Evolutionary conservation across 2,888 invertebrate species (phyloP).

Genomic region (Drosophila ustulata): DNA sequence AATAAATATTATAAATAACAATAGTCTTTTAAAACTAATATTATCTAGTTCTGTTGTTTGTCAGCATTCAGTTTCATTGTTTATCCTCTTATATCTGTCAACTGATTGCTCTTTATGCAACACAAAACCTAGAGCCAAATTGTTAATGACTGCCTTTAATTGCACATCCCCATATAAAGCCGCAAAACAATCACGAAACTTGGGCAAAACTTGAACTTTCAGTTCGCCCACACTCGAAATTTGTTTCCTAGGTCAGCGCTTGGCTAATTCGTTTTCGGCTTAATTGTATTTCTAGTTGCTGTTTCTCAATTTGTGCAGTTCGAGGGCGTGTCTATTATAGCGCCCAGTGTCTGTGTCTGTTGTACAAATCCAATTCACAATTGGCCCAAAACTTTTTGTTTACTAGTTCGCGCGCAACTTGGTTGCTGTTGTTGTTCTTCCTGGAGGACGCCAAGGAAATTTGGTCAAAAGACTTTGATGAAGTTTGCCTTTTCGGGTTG

Average conservation of each 20-base stretch:
- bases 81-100: too few relatives aligned
- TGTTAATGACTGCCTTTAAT: not conserved
- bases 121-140: not conserved
- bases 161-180: not conserved
- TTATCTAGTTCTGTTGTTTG: too few relatives aligned
- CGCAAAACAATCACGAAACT: slow-evolving; percentile 14
- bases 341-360: slow-evolving; percentile 31
- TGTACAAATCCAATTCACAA: slow-evolving; percentile 59
- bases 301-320: slow-evolving; percentile 47
- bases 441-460: slow-evolving; percentile 55
- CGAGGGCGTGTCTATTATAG: slow-evolving; percentile 12
- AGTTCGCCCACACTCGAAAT: not conserved
- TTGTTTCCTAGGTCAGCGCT: slow-evolving; percentile 7
- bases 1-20: too few relatives aligned
- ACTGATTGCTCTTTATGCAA: not conserved
- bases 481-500: slow-evolving; percentile 49
- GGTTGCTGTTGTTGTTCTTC: not conserved
- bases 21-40: too few relatives aligned
- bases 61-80: too few relatives aligned
- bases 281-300: slow-evolving; percentile 61
- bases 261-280: slow-evolving; percentile 54
- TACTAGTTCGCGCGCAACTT: slow-evolving; percentile 53
- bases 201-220: not conserved
- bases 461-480: slow-evolving; percentile 65
- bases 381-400: slow-evolving; percentile 67